A percentile compares a stretch with the other conserved stretches of the same genome.
phyloP scores from a whole-genome alignment of 2,888 invertebrate genomes.

The Lydus trimaculatus region DNA sequence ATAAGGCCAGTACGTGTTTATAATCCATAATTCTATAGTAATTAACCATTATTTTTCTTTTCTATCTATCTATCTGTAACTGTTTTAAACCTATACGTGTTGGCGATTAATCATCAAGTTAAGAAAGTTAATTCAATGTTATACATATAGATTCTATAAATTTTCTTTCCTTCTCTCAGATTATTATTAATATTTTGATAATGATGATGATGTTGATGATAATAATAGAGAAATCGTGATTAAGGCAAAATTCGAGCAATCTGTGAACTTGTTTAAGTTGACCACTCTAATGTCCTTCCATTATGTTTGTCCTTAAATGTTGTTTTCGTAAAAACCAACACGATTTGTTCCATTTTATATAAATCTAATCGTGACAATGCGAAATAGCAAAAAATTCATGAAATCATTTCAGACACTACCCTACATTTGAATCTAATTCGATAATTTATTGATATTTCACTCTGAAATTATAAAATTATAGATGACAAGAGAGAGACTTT shows the following conservation, averaged over 20 bases:
- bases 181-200: too few relatives aligned
- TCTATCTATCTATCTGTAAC: slow-evolving; percentile 38
- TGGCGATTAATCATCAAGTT: slow-evolving; percentile 44
- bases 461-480: slow-evolving; percentile 21
- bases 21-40: slow-evolving; percentile 47
- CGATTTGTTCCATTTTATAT: slow-evolving; percentile 22
- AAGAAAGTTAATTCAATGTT: slow-evolving; percentile 36
- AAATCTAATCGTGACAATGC: slow-evolving; percentile 14
- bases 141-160: not conserved
- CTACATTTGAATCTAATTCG: not conserved
- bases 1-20: slow-evolving; percentile 47
- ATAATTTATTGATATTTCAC: slow-evolving; percentile 14
- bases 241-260: not conserved
- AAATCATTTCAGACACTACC: slow-evolving; percentile 8
- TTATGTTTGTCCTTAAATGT: slow-evolving; percentile 27
- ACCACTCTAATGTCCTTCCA: not conserved
- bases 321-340: slow-evolving; percentile 39
- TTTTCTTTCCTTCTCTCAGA: not conserved
- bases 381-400: slow-evolving; percentile 9
- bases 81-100: slow-evolving; percentile 40
- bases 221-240: not conserved
- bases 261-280: not conserved
- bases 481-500: slow-evolving; percentile 18
- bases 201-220: too few relatives aligned
- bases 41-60: slow-evolving; percentile 42